phyloP scores from a whole-genome alignment of 2,113 vertebrate genomes.

The Dendrocopos noguchii region DNA sequence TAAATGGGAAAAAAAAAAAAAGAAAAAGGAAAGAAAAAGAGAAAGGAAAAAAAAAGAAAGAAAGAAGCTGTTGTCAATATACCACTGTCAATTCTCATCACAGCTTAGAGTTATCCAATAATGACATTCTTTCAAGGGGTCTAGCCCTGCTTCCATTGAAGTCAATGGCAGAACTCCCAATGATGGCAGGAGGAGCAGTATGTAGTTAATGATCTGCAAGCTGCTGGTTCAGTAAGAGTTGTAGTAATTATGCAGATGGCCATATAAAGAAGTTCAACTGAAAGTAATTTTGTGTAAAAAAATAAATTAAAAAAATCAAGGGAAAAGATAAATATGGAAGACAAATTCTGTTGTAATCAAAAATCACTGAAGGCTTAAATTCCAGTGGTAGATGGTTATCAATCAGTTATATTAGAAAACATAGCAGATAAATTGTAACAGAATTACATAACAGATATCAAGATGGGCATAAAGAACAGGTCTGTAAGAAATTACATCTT shows the following conservation, averaged over 20 bases:
- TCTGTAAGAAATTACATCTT: neutral
- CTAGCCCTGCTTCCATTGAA: neutral
- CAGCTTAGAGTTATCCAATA: neutral
- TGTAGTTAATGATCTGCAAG: neutral
- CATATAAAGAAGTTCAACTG: neutral
- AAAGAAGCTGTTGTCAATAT: constrained; percentile 8
- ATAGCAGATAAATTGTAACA: neutral
- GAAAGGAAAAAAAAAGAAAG: neutral
- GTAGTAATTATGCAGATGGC: neutral
- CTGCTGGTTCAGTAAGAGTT: constrained; percentile 25
- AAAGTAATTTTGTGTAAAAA: neutral
- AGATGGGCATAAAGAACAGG: neutral
- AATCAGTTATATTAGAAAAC: neutral
- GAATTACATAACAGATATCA: neutral
- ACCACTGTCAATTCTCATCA: neutral
- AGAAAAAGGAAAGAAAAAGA: neutral
- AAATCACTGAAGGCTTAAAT: neutral
- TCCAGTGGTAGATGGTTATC: neutral
- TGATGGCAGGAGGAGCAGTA: neutral
- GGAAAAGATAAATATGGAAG: neutral
- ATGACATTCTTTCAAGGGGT: neutral
- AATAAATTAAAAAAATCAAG: neutral
- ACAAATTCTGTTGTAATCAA: neutral
- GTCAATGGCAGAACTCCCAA: constrained; percentile 14
- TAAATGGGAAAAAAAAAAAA: neutral